Conservation (phyloP, 2,797 vertebrate genomes). For the Morelia viridis region DNA sequence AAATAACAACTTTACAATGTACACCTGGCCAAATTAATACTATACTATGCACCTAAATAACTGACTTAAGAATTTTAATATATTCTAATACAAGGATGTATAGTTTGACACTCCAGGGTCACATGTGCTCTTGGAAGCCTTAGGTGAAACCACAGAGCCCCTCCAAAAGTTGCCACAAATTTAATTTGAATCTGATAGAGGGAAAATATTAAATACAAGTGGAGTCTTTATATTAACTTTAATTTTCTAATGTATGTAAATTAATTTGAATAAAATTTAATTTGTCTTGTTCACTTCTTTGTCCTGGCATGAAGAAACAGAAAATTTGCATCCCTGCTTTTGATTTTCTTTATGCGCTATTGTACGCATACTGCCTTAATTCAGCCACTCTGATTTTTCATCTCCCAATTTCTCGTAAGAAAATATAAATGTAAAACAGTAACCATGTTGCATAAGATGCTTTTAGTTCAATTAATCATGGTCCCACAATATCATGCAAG, state of each 20-base stretch:
- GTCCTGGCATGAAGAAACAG: too few relatives aligned
- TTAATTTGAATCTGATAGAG: not conserved
- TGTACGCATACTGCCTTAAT: not conserved
- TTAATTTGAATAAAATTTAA: too few relatives aligned
- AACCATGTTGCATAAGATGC: not conserved
- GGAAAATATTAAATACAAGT: not conserved
- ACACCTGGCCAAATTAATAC: not conserved
- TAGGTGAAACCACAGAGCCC: not conserved
- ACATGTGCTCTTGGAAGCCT: not conserved
- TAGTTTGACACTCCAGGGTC: not conserved
- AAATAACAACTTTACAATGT: not conserved
- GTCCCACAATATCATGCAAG: not conserved
- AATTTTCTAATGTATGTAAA: too few relatives aligned
- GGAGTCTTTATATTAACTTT: too few relatives aligned
- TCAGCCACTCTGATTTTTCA: not conserved
- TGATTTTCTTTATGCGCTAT: too few relatives aligned
- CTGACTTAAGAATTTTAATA: not conserved
- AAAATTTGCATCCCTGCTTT: too few relatives aligned
- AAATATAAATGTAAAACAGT: not conserved
- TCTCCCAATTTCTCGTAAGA: not conserved
- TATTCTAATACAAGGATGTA: not conserved
- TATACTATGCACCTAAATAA: not conserved
- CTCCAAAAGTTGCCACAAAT: not conserved
- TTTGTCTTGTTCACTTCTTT: too few relatives aligned
- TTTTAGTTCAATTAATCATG: not conserved